Evolutionary conservation across 2,797 vertebrate species (phyloP).

Genomic region (Acipenser ruthenus): DNA sequence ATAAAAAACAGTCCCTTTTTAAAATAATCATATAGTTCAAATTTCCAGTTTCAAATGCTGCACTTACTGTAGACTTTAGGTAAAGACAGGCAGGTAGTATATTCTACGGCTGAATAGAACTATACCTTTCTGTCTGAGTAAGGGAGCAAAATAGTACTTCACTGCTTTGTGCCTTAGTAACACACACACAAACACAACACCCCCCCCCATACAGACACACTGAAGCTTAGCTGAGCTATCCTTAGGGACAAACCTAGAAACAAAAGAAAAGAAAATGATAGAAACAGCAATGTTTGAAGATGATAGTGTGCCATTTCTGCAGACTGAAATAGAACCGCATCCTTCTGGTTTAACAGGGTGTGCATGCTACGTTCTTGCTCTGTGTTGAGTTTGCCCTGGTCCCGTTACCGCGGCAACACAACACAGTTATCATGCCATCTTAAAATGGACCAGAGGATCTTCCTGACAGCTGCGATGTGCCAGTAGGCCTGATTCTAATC

Average conservation of each 20-base stretch:
- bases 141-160: too few relatives aligned
- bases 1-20: too few relatives aligned
- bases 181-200: too few relatives aligned
- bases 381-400: conserved; percentile 22
- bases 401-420: conserved; percentile 29
- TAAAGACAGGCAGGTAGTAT: too few relatives aligned
- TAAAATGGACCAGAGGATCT: conserved; percentile 29
- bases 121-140: too few relatives aligned
- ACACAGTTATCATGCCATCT: conserved; percentile 35
- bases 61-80: too few relatives aligned
- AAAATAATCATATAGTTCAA: too few relatives aligned
- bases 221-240: too few relatives aligned
- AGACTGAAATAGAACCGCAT: conserved; percentile 37
- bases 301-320: neutral
- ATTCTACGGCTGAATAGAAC: too few relatives aligned
- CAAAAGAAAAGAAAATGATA: conserved; percentile 8
- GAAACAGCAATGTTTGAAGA: conserved; percentile 11
- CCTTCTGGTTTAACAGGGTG: conserved; percentile 31
- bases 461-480: conserved; percentile 28
- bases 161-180: too few relatives aligned
- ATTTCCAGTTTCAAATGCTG: too few relatives aligned
- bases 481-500: conserved; percentile 1
- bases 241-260: neutral
- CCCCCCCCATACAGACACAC: too few relatives aligned
- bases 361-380: conserved; percentile 26